A percentile compares a stretch with the other conserved stretches of the same genome.
These are phyloP conservation scores for Ptiloglossa arizonensis DNA, from an alignment of 1,140 invertebrate species.

Conservation along the genomic window DNA sequence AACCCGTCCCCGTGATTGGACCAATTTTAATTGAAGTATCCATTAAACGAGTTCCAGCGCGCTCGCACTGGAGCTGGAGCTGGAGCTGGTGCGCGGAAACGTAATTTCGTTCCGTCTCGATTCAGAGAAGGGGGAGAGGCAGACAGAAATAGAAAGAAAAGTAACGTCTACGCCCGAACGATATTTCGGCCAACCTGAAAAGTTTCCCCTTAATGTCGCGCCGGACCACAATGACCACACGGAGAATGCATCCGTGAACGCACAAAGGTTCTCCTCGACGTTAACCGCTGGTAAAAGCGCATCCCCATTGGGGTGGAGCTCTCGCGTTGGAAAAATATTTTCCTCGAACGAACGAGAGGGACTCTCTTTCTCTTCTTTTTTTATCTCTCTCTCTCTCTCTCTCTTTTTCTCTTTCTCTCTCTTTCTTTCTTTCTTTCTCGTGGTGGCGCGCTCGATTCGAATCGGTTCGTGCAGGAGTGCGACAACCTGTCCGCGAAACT, in stretches of 20 bases:
- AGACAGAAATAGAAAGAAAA: constrained; percentile 33
- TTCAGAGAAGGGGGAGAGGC: constrained; percentile 12
- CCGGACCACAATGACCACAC: neutral
- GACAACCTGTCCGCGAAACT: constrained; percentile 32
- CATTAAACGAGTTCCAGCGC: constrained; percentile 47
- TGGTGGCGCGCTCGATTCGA: constrained; percentile 1
- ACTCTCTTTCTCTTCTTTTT: too few species aligned
- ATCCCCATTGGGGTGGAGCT: too few species aligned
- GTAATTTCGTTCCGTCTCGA: constrained; percentile 41
- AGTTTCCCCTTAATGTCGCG: neutral
- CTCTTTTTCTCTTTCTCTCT: too few species aligned
- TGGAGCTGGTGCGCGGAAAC: constrained; percentile 21
- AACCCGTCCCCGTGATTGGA: constrained; percentile 49
- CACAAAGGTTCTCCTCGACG: neutral
- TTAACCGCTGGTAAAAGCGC: neutral
- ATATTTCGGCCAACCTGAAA: neutral
- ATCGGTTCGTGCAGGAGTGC: neutral
- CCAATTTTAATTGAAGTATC: constrained; percentile 55
- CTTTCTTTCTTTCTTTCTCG: too few species aligned
- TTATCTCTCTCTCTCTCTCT: too few species aligned
- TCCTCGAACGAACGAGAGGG: too few species aligned
- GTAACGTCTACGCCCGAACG: constrained; percentile 8
- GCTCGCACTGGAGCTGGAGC: too few species aligned
- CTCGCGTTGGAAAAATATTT: constrained; percentile 39
- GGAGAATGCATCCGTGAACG: neutral